Conservation (phyloP, 2,888 invertebrate species). For the Apocheima hispidaria region DNA sequence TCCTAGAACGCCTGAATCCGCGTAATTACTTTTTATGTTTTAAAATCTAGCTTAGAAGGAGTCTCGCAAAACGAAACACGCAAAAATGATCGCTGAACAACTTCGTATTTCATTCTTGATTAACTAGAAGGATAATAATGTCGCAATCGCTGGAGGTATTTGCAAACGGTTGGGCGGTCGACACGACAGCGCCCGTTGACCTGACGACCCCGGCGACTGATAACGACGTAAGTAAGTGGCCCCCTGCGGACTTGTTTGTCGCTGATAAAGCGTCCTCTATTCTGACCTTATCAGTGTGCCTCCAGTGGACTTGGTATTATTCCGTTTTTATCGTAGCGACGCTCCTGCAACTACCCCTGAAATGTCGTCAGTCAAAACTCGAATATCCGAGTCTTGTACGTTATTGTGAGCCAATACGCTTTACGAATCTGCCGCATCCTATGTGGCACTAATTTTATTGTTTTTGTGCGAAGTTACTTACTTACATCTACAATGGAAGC, state of each 20-base stretch:
- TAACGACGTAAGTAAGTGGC: constrained; percentile 83
- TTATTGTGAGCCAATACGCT: not conserved
- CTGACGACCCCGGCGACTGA: constrained; percentile 67
- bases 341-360: constrained; percentile 38
- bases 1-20: too few relatives aligned
- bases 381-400: not conserved
- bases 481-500: constrained; percentile 40
- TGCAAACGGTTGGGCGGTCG: constrained; percentile 81
- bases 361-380: constrained; percentile 35
- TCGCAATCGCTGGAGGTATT: constrained; percentile 65
- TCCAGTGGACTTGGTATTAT: constrained; percentile 44
- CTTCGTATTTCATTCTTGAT: constrained; percentile 43
- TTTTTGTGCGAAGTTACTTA: not conserved
- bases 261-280: constrained; percentile 66
- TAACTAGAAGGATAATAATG: constrained; percentile 54
- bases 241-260: constrained; percentile 82
- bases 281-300: constrained; percentile 56
- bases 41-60: too few relatives aligned
- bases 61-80: not conserved
- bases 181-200: constrained; percentile 78
- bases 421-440: not conserved
- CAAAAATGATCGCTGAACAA: constrained; percentile 44
- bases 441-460: not conserved
- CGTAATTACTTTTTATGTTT: too few relatives aligned
- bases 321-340: constrained; percentile 45